A percentile compares a stretch with the other conserved stretches of the same genome.
These are phyloP conservation scores for Schizopygopsis pylzovi DNA, from an alignment of 2,797 vertebrate genomes.

Conservation along the genomic window DNA sequence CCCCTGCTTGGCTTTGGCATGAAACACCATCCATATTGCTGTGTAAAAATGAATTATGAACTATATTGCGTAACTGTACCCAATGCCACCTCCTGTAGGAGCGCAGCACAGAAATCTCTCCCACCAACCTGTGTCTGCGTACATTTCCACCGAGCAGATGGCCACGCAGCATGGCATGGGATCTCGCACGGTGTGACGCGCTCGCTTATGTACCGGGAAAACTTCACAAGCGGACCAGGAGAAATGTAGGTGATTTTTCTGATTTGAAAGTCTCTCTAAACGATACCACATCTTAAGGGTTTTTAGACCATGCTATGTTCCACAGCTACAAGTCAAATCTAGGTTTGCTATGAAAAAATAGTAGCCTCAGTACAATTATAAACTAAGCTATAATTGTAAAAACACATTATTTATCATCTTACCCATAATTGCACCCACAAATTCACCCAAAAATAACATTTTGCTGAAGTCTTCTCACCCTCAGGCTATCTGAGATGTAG, in stretches of 20 bases:
- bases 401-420: neutral
- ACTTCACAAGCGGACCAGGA: constrained; percentile 22
- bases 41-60: constrained; percentile 75
- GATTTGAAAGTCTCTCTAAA: neutral
- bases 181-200: constrained; percentile 70
- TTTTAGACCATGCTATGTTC: neutral
- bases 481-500: neutral
- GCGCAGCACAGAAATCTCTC: constrained; percentile 68
- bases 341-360: neutral
- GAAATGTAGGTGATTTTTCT: constrained; percentile 15
- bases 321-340: neutral
- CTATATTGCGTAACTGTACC: constrained; percentile 71
- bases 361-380: neutral
- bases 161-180: constrained; percentile 73
- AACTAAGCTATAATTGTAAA: neutral
- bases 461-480: neutral
- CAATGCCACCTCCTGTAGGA: constrained; percentile 72
- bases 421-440: neutral
- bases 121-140: constrained; percentile 71
- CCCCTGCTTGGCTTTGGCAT: constrained; percentile 68
- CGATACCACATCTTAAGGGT: neutral
- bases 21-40: constrained; percentile 73
- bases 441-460: neutral
- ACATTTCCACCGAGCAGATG: constrained; percentile 81
- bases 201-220: constrained; percentile 46